A percentile compares a stretch with the other conserved stretches of the same genome.
These are phyloP conservation scores for Sphaerophoria rueppellii DNA, from an alignment of 2,888 invertebrate species.

Conservation along the genomic window DNA sequence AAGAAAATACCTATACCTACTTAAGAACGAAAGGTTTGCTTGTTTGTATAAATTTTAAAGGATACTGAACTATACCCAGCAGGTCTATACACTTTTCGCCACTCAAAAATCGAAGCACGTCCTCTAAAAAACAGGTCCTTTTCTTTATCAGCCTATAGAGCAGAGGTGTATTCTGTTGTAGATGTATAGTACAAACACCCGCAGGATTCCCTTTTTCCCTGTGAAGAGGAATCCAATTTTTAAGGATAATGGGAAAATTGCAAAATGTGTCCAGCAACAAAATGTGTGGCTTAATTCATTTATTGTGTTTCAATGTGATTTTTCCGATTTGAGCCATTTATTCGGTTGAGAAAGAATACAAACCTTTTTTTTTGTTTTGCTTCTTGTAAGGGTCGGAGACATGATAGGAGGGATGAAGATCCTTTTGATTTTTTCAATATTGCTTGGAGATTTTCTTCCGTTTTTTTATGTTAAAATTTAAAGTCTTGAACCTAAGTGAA, in stretches of 20 bases:
- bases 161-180: background rate
- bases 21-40: conserved; percentile 28
- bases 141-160: background rate
- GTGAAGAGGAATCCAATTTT: conserved; percentile 18
- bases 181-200: background rate
- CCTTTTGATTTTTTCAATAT: conserved; percentile 8
- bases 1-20: background rate
- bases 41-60: conserved; percentile 51
- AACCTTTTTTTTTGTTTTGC: background rate
- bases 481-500: background rate
- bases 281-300: conserved; percentile 68
- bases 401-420: background rate
- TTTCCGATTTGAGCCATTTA: conserved; percentile 67
- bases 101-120: conserved; percentile 63
- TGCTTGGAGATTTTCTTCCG: background rate
- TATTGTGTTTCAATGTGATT: conserved; percentile 69
- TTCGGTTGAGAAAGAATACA: background rate
- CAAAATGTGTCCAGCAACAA: conserved; percentile 48
- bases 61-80: conserved; percentile 35
- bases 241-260: conserved; percentile 60
- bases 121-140: conserved; percentile 41
- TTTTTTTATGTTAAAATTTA: background rate
- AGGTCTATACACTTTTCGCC: too few relatives aligned
- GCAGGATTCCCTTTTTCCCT: background rate
- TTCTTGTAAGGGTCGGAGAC: background rate